A percentile compares a stretch with the other conserved stretches of the same genome.
phyloP scores from a whole-genome alignment of 1,140 invertebrate genomes.

The Cotesia vestalis region DNA sequence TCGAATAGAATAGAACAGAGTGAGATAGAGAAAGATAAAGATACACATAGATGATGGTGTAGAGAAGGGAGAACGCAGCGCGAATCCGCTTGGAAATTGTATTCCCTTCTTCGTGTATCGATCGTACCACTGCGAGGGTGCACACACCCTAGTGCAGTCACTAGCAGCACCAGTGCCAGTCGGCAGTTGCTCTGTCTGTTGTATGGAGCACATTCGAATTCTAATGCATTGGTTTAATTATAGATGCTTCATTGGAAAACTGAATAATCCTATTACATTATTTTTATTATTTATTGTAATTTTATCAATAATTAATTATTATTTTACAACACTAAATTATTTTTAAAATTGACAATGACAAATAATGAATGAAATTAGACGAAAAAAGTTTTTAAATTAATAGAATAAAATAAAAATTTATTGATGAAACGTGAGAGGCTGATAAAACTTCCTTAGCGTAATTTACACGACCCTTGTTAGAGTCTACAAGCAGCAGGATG shows the following conservation, averaged over 20 bases:
- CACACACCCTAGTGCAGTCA: constrained; percentile 8
- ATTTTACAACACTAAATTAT: not conserved
- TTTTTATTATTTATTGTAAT: not conserved
- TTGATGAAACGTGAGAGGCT: not conserved
- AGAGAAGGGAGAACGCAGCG: constrained; percentile 11
- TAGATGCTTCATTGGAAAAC: not conserved
- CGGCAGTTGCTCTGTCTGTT: too few species aligned
- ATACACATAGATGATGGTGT: constrained; percentile 12
- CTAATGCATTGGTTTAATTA: constrained; percentile 27
- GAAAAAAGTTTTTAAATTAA: not conserved
- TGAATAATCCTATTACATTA: not conserved
- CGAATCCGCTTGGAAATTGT: constrained; percentile 25
- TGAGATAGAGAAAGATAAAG: not conserved
- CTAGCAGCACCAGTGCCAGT: too few species aligned
- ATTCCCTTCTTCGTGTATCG: constrained; percentile 31
- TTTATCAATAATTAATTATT: not conserved
- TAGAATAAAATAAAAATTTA: not conserved
- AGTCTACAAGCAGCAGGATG: not conserved
- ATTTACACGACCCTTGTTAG: not conserved
- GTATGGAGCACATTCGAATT: constrained; percentile 29
- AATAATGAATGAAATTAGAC: too few species aligned
- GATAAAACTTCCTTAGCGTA: constrained; percentile 1
- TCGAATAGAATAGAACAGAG: too few species aligned
- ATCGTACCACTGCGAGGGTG: constrained; percentile 6
- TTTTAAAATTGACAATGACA: too few species aligned